Evolutionary conservation across 2,113 vertebrate species (phyloP).

Genomic region (Vombatus ursinus): DNA sequence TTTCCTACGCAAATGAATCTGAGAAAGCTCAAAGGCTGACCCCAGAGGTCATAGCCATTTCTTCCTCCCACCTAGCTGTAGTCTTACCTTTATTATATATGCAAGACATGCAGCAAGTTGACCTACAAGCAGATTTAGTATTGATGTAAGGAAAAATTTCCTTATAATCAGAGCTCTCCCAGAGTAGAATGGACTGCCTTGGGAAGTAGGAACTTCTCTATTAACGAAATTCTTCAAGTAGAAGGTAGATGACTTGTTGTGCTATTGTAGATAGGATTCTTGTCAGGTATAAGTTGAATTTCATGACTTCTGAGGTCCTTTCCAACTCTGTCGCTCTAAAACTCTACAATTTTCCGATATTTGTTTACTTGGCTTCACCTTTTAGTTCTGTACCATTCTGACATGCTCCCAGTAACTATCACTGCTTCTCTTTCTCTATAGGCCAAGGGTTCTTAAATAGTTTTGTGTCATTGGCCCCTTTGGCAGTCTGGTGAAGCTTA

Average conservation of each 20-base stretch:
- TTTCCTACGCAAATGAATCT: neutral
- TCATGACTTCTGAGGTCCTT: neutral
- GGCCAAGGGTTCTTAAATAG: neutral
- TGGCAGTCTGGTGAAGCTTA: neutral
- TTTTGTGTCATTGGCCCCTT: neutral
- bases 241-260: neutral
- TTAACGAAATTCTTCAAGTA: neutral
- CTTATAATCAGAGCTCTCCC: neutral
- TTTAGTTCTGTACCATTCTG: neutral
- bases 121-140: neutral
- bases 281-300: neutral
- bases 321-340: neutral
- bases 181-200: neutral
- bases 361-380: neutral
- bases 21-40: neutral
- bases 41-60: neutral
- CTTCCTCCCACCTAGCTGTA: neutral
- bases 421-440: neutral
- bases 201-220: neutral
- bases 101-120: neutral
- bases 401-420: neutral
- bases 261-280: neutral
- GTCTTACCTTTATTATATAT: neutral
- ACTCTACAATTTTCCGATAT: neutral
- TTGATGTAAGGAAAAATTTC: neutral